Base-by-base conservation (phyloP, 2,113 vertebrate species). In the Ochotona curzoniae region DNA sequence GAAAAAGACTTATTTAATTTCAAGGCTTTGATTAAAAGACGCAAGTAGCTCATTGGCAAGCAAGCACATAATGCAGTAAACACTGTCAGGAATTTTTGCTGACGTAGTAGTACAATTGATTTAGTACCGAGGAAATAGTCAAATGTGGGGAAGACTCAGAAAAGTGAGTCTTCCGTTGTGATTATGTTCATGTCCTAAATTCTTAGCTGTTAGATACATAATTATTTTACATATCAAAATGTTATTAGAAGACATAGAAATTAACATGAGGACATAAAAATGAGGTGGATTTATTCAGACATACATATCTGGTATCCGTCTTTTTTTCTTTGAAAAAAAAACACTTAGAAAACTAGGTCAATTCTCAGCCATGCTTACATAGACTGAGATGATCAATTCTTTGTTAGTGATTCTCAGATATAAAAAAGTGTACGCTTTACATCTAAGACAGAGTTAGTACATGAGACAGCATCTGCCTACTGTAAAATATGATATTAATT, bases 371-470 rank as follows among this genome's bases (percentile, higher is more conserved):
- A 83, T 74, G 54, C 89, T 66, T 91, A 81, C 66, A 17, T 78
- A 54, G 14, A 80, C 3, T 89, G 21, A 57, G 5, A 71, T 0
- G 1, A 38, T 84, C 23, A 85, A 61, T 66, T 93, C 71, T 6
- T 54, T 87, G 70, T 28, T 83, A 84, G 20, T 70, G 5, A 79
- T 82, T 92, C 84, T 78, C 21, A 79, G 76, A 76, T 81, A 67
- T 47, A 81, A 82, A 87, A 78, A 57, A 64, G 1, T 30, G 17
- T 57, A 51, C 87, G 15, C 71, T 93, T 89, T n/a, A 30, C 4
- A 44, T 12, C 15, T 54, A 10, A 35, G 7, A 44, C 15, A 83
- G 57, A 30, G 67, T 54, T n/a, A 0, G 7, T 86, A 18, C 91
- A 64, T 88, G 23, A 6, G 81, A 71, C 81, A 76, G 66, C 5